phyloP scores from a whole-genome alignment of 2,113 vertebrate species.

The Alethe castanea region DNA sequence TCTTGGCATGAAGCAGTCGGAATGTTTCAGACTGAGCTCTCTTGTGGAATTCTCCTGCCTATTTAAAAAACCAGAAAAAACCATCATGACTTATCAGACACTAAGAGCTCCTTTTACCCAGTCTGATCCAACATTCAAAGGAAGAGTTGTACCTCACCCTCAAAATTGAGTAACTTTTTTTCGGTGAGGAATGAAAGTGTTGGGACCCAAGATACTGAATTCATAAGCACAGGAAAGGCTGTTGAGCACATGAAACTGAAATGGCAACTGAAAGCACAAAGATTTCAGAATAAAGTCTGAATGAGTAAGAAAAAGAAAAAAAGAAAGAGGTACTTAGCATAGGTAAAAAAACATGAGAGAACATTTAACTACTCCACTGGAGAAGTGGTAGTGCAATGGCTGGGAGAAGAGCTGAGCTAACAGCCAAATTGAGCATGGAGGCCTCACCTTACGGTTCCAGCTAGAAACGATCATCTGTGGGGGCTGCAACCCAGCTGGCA shows the following conservation, averaged over 20 bases:
- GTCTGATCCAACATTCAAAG: background rate
- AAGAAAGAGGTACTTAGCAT: background rate
- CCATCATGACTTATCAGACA: background rate
- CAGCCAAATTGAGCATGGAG: background rate
- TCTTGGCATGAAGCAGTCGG: conserved; percentile 91
- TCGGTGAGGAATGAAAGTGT: background rate
- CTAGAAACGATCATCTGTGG: conserved; percentile 93
- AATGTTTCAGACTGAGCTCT: conserved; percentile 83
- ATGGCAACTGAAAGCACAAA: background rate
- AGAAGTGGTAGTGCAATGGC: background rate
- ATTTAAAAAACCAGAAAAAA: background rate
- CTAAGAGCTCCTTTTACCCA: background rate
- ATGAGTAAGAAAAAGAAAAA: background rate
- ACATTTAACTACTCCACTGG: background rate
- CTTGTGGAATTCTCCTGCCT: conserved; percentile 77
- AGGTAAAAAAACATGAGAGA: rapidly evolving
- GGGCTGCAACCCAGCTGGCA: conserved; percentile 87
- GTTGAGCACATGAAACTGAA: background rate
- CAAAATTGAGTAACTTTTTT: background rate
- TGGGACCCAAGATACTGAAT: background rate
- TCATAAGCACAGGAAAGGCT: background rate
- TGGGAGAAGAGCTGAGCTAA: background rate
- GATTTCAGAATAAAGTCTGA: background rate
- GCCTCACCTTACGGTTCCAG: conserved; percentile 94
- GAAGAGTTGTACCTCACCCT: background rate